Evolutionary conservation across 1,140 invertebrate species (phyloP).

Genomic region (Diprion similis): DNA sequence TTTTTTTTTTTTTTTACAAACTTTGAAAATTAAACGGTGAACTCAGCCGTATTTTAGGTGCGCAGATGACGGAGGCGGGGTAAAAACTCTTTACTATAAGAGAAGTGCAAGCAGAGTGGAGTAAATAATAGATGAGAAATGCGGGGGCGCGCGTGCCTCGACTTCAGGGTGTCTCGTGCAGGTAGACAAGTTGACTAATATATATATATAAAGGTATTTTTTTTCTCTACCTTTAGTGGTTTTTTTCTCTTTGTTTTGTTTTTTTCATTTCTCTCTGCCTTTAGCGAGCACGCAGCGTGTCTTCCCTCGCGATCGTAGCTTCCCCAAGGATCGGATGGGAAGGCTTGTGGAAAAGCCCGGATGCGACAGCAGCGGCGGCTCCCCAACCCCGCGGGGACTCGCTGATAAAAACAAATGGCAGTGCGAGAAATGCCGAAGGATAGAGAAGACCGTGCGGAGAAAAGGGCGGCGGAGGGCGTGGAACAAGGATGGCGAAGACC

Average conservation of each 20-base stretch:
- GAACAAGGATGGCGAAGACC: slow-evolving; percentile 15
- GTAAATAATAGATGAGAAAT: background rate
- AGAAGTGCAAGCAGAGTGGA: background rate
- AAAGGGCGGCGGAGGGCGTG: slow-evolving; percentile 27
- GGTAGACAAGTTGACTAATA: background rate
- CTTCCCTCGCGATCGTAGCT: background rate
- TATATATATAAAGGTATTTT: no score
- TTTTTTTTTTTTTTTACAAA: no score
- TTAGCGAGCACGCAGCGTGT: background rate
- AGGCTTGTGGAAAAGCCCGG: background rate
- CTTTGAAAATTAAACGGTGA: no score
- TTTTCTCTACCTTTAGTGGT: no score
- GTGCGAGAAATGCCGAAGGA: slow-evolving; percentile 35
- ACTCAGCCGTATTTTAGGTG: no score
- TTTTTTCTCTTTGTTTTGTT: no score
- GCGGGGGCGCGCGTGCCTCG: background rate
- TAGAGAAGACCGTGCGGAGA: slow-evolving; percentile 33
- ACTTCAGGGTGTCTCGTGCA: background rate
- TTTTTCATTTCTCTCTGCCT: no score
- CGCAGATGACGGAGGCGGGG: no score
- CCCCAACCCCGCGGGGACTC: slow-evolving; percentile 42
- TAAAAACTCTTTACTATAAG: background rate
- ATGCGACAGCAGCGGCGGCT: slow-evolving; percentile 29
- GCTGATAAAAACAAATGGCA: slow-evolving; percentile 62
- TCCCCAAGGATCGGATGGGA: slow-evolving; percentile 1